These are phyloP conservation scores for Rhynchonycteris naso DNA, from an alignment of 2,797 vertebrate species.

Conservation along the genomic window DNA sequence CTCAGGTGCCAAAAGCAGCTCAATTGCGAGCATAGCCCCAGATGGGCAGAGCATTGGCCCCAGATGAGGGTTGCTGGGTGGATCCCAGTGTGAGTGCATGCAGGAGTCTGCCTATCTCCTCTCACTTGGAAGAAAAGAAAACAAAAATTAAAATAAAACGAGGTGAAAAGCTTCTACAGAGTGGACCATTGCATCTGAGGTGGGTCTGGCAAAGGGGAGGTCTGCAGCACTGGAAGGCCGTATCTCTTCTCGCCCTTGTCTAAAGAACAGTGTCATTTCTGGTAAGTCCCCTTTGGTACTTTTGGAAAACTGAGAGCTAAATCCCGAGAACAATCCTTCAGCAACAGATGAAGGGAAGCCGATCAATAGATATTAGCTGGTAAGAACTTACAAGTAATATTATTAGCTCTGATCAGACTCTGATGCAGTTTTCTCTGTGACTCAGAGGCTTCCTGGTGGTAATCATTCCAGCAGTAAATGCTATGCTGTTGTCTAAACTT, in stretches of 20 bases:
- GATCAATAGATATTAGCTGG: not conserved
- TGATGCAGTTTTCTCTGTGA: not conserved
- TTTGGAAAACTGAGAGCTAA: conserved; percentile 2
- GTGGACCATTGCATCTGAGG: not conserved
- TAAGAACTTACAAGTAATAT: not conserved
- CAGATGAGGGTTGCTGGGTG: no score
- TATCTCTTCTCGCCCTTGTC: not conserved
- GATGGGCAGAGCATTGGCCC: no score
- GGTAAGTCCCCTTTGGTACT: not conserved
- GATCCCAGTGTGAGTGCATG: no score
- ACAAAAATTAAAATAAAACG: no score
- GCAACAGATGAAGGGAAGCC: not conserved
- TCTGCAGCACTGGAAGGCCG: not conserved
- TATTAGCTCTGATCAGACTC: not conserved
- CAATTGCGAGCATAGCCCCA: no score
- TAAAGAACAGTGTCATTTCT: not conserved
- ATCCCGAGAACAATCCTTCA: not conserved
- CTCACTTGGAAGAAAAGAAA: no score
- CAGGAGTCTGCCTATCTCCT: no score
- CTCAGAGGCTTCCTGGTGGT: not conserved
- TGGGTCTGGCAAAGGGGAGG: not conserved
- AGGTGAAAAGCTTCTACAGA: not conserved
- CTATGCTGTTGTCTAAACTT: not conserved
- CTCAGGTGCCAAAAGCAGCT: no score
- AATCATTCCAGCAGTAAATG: not conserved